These are phyloP conservation scores for Latrodectus hesperus DNA, from an alignment of 2,888 invertebrate species.

Conservation along the genomic window DNA sequence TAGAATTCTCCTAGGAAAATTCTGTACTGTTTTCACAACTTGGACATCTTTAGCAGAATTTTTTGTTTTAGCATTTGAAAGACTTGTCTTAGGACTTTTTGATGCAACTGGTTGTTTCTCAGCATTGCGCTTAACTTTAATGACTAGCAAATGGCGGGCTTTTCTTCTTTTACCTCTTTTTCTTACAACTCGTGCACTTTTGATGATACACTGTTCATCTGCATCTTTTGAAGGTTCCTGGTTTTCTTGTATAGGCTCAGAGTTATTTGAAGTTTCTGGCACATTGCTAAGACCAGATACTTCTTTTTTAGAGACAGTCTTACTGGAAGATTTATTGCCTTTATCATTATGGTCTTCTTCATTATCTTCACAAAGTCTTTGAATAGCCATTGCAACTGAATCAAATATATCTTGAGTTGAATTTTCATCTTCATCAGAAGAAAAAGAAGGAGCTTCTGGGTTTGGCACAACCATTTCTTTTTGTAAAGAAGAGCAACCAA, in stretches of 20 bases:
- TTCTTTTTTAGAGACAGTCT: slow-evolving; percentile 22
- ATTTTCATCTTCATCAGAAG: slow-evolving; percentile 69
- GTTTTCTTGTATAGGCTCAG: slow-evolving; percentile 8
- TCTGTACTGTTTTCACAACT: slow-evolving; percentile 19
- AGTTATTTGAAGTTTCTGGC: slow-evolving; percentile 5
- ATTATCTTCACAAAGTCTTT: slow-evolving; percentile 66
- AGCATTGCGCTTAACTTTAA: slow-evolving; percentile 55
- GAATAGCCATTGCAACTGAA: slow-evolving; percentile 69
- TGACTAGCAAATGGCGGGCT: slow-evolving; percentile 56
- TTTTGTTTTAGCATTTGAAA: not conserved
- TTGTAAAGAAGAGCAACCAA: slow-evolving; percentile 61
- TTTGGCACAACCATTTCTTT: slow-evolving; percentile 69
- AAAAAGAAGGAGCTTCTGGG: slow-evolving; percentile 69
- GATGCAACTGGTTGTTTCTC: slow-evolving; percentile 17
- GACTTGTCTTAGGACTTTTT: slow-evolving; percentile 4
- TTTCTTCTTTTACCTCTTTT: slow-evolving; percentile 48
- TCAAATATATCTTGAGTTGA: slow-evolving; percentile 65
- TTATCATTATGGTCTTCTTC: slow-evolving; percentile 62
- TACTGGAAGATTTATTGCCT: slow-evolving; percentile 30
- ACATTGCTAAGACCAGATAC: slow-evolving; percentile 2
- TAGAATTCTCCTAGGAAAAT: slow-evolving; percentile 24
- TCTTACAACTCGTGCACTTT: slow-evolving; percentile 46
- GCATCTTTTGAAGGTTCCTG: slow-evolving; percentile 7
- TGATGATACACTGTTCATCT: slow-evolving; percentile 47
- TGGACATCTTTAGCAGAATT: slow-evolving; percentile 21